Percentiles rank a stretch among this genome's conserved stretches.
These are phyloP conservation scores for Eulemur mongoz DNA, from an alignment of 2,797 vertebrate genomes.

Conservation along the genomic window DNA sequence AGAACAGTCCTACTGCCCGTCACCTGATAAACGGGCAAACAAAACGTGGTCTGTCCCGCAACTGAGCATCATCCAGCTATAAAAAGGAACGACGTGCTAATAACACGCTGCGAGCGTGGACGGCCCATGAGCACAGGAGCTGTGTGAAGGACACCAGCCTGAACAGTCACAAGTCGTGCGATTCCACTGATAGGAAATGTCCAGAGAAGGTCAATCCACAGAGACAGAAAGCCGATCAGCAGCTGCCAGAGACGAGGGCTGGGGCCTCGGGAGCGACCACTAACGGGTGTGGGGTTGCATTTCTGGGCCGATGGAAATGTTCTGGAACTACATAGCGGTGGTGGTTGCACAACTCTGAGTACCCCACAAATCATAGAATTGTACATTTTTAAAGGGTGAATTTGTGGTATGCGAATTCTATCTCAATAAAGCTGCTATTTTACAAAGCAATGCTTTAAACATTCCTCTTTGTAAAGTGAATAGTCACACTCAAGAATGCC, in stretches of 20 bases:
- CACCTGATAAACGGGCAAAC: background rate
- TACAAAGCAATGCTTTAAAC: background rate
- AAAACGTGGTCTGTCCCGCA: background rate
- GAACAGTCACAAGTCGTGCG: background rate
- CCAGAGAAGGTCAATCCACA: too few species aligned
- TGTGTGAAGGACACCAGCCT: too few species aligned
- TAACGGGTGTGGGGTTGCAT: background rate
- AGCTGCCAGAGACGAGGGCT: background rate
- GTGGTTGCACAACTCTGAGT: too few species aligned
- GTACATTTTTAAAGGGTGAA: background rate
- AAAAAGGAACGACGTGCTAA: background rate
- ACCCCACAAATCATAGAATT: background rate
- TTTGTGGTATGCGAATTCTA: background rate
- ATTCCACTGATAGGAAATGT: background rate
- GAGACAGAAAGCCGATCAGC: background rate
- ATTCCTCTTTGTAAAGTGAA: background rate
- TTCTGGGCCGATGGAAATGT: background rate
- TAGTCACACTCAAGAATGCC: background rate
- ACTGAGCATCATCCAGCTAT: background rate
- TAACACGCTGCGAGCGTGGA: rapidly evolving
- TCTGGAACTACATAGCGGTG: too few species aligned
- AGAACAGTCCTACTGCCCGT: background rate
- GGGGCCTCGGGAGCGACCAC: rapidly evolving
- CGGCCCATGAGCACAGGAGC: background rate
- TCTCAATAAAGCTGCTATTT: background rate